These are phyloP conservation scores for Leucophenga montana DNA, from an alignment of 2,888 invertebrate genomes.

Conservation along the genomic window DNA sequence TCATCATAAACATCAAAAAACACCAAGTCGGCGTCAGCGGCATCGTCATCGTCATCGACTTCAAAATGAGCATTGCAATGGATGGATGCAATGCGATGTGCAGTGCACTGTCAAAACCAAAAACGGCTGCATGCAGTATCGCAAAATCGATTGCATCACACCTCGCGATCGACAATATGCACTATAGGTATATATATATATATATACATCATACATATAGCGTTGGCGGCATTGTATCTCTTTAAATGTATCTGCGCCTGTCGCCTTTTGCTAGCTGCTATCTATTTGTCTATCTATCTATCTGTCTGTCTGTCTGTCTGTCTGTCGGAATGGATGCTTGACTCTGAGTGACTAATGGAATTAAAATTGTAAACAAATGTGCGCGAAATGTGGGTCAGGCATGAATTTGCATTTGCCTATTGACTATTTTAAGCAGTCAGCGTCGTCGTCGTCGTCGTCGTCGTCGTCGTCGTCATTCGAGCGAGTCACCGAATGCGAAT, in stretches of 20 bases:
- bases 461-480: slow-evolving; percentile 6
- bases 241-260: slow-evolving; percentile 28
- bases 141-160: slow-evolving; percentile 53
- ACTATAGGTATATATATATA: no score
- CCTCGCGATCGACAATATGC: slow-evolving; percentile 25
- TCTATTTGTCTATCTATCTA: slow-evolving; percentile 22
- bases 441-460: not conserved
- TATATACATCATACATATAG: not conserved
- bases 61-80: not conserved
- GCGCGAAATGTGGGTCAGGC: slow-evolving; percentile 60
- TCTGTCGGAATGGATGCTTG: slow-evolving; percentile 42
- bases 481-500: slow-evolving; percentile 9
- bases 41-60: slow-evolving; percentile 6
- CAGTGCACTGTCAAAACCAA: not conserved
- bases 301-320: slow-evolving; percentile 26
- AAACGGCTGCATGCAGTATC: slow-evolving; percentile 23
- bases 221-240: slow-evolving; percentile 18
- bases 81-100: not conserved
- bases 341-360: slow-evolving; percentile 56
- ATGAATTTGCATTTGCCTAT: slow-evolving; percentile 59
- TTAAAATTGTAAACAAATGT: slow-evolving; percentile 44
- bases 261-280: slow-evolving; percentile 4
- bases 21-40: not conserved
- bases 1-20: not conserved
- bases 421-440: slow-evolving; percentile 54